A percentile compares a stretch with the other conserved stretches of the same genome.
These are phyloP conservation scores for Tinamus guttatus DNA, from an alignment of 2,113 vertebrate genomes.

Conservation along the genomic window DNA sequence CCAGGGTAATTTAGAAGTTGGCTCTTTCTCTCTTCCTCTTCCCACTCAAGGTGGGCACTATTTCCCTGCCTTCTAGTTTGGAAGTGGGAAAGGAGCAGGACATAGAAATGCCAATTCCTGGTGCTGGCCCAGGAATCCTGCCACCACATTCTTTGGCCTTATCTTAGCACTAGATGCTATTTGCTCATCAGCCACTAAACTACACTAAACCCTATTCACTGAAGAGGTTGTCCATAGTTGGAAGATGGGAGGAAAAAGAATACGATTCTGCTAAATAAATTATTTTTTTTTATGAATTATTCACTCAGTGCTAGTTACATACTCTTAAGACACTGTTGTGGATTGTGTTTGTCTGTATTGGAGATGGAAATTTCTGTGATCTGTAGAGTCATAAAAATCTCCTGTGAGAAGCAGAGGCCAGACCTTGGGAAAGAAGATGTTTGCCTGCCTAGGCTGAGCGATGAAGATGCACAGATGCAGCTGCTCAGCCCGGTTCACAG, in stretches of 20 bases:
- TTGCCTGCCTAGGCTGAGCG: too few relatives aligned
- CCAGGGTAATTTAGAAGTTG: neutral
- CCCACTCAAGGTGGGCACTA: neutral
- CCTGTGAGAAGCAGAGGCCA: too few relatives aligned
- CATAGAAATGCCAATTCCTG: neutral
- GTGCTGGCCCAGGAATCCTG: neutral
- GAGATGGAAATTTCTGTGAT: too few relatives aligned
- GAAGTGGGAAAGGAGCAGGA: neutral
- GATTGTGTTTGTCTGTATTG: too few relatives aligned
- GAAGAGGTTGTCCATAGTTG: neutral
- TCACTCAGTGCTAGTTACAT: neutral
- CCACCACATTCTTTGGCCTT: neutral
- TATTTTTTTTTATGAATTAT: neutral
- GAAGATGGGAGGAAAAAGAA: neutral
- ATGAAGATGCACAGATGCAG: too few relatives aligned
- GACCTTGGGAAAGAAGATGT: too few relatives aligned
- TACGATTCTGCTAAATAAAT: neutral
- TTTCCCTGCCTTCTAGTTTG: neutral
- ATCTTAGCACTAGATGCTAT: accelerated
- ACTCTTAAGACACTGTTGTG: too few relatives aligned
- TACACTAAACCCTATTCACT: neutral
- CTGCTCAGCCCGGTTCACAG: too few relatives aligned
- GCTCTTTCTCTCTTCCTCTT: neutral
- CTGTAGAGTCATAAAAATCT: too few relatives aligned
- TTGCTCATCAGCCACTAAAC: neutral